Conservation (phyloP, 2,797 vertebrate species). For the Artibeus jamaicensis region DNA sequence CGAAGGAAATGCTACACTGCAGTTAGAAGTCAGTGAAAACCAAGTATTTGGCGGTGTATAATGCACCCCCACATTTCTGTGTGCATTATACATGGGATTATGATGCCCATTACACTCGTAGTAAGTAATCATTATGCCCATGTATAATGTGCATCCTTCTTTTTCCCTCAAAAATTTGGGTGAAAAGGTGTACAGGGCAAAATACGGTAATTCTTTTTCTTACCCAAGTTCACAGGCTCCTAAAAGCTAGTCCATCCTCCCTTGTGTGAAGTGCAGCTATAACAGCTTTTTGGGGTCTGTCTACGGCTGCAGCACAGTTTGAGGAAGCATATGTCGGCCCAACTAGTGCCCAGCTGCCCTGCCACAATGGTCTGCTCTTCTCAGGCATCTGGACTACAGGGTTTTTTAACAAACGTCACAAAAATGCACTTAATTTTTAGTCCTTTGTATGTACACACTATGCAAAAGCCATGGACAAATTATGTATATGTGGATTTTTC, state of each 20-base stretch:
- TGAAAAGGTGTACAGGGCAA: too few relatives aligned
- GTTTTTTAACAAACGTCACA: neutral
- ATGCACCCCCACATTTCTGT: too few relatives aligned
- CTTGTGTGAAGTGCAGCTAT: neutral
- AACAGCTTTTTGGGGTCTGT: neutral
- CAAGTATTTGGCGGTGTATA: neutral
- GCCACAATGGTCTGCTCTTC: neutral
- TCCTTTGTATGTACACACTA: neutral
- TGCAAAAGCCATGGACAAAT: neutral
- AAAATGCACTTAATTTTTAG: neutral
- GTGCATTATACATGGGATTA: too few relatives aligned
- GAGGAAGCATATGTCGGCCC: neutral
- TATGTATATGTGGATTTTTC: neutral
- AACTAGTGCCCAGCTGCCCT: neutral
- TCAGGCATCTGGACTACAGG: neutral
- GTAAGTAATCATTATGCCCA: too few relatives aligned
- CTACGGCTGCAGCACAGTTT: neutral
- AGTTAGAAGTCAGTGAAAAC: neutral
- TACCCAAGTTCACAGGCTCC: neutral
- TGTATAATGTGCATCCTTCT: too few relatives aligned
- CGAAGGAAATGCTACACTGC: neutral
- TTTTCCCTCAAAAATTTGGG: too few relatives aligned
- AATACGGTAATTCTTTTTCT: too few relatives aligned
- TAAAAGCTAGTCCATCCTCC: neutral
- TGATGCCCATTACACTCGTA: too few relatives aligned